Percentiles rank a stretch among this genome's conserved stretches.
These are phyloP conservation scores for Ectropis grisescens DNA, from an alignment of 1,140 invertebrate genomes.

Conservation along the genomic window DNA sequence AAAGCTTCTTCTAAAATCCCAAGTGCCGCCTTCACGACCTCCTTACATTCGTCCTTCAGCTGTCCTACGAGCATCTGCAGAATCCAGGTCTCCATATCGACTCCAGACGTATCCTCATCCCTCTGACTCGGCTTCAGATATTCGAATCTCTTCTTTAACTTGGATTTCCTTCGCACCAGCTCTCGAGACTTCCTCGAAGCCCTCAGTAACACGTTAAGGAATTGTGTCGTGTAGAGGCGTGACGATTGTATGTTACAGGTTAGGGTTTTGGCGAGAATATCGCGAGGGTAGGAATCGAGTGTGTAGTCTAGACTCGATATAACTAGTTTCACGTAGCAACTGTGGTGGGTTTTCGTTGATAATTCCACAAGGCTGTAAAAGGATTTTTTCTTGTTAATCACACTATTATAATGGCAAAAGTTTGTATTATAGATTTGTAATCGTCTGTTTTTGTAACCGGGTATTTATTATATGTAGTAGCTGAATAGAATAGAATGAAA, in stretches of 20 bases:
- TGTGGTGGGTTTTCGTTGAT: constrained; percentile 86
- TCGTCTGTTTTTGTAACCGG: too few relatives aligned
- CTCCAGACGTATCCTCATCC: constrained; percentile 24
- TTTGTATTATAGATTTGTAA: too few relatives aligned
- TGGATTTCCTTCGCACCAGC: constrained; percentile 49
- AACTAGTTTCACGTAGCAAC: constrained; percentile 93
- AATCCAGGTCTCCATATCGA: constrained; percentile 83
- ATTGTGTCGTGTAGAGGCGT: constrained; percentile 90
- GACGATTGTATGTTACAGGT: constrained; percentile 78
- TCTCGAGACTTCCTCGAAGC: constrained; percentile 72
- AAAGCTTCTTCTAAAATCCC: constrained; percentile 93
- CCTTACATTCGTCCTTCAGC: constrained; percentile 83
- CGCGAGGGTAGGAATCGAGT: constrained; percentile 77
- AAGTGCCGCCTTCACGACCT: constrained; percentile 83
- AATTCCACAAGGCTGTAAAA: constrained; percentile 82
- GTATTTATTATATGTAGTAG: too few relatives aligned
- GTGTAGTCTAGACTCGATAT: constrained; percentile 91
- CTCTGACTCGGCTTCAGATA: constrained; percentile 25
- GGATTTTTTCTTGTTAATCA: too few relatives aligned
- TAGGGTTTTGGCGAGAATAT: constrained; percentile 80
- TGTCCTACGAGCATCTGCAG: constrained; percentile 85
- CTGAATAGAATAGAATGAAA: too few relatives aligned
- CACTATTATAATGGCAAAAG: too few relatives aligned
- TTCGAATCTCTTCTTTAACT: constrained; percentile 48
- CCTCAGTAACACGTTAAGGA: constrained; percentile 87